These are phyloP conservation scores for Eulemur macaco DNA, from an alignment of 2,113 vertebrate genomes.

Conservation along the genomic window DNA sequence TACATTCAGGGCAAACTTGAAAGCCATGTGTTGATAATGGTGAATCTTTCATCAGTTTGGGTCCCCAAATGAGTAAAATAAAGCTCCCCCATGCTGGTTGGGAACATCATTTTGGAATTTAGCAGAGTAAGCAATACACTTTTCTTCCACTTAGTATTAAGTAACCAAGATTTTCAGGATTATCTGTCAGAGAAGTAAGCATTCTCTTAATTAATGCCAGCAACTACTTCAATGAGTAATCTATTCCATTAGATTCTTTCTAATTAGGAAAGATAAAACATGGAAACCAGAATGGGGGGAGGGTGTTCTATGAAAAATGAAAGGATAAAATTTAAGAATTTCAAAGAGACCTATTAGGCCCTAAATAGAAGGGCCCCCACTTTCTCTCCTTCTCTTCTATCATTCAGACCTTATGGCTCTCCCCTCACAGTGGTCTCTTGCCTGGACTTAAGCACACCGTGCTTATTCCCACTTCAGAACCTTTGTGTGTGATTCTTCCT, in stretches of 20 bases:
- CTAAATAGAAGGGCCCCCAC: not conserved
- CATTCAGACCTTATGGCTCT: not conserved
- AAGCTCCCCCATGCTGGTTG: not conserved
- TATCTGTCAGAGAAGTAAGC: not conserved
- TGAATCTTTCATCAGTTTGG: not conserved
- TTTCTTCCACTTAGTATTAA: not conserved
- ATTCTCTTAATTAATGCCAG: not conserved
- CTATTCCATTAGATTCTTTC: not conserved
- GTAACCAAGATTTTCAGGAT: not conserved
- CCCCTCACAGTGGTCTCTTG: not conserved
- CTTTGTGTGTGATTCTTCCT: not conserved
- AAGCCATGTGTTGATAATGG: not conserved
- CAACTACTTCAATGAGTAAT: not conserved
- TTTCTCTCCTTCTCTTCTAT: not conserved
- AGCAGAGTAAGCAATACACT: not conserved
- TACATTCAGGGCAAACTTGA: not conserved
- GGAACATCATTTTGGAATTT: not conserved
- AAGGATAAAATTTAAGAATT: not conserved
- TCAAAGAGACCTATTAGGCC: not conserved
- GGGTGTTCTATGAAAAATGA: not conserved
- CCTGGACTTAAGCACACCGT: not conserved
- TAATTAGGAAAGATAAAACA: not conserved
- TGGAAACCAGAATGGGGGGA: not conserved
- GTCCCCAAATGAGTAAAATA: not conserved
- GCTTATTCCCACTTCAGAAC: not conserved